These are phyloP conservation scores for Rhabdomys pumilio DNA, from an alignment of 2,797 vertebrate genomes.

Conservation along the genomic window DNA sequence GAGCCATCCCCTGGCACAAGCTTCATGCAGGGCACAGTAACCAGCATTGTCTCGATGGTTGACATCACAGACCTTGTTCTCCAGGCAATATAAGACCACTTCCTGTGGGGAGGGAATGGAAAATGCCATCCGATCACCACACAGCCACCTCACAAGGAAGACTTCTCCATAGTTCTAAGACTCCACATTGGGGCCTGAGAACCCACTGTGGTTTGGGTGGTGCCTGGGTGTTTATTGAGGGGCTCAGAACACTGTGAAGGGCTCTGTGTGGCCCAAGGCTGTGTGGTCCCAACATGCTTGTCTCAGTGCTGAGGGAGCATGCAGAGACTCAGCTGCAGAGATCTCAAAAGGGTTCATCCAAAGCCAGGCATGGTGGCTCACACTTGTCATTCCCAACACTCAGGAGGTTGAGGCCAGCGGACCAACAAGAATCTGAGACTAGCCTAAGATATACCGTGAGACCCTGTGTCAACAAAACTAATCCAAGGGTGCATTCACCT, in stretches of 20 bases:
- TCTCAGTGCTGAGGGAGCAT: background rate
- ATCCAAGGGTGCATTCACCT: background rate
- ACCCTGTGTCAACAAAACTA: background rate
- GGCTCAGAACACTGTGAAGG: background rate
- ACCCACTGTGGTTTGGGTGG: background rate
- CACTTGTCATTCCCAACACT: background rate
- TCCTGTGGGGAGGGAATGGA: constrained; percentile 87
- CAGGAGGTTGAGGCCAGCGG: background rate
- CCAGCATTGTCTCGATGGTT: constrained; percentile 99
- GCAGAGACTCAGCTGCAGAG: background rate
- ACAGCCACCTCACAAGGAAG: background rate
- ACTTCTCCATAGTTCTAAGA: constrained; percentile 20
- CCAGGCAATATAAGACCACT: constrained; percentile 97
- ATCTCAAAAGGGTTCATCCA: background rate
- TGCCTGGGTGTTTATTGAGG: background rate
- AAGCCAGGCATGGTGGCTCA: background rate
- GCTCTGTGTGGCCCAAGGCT: background rate
- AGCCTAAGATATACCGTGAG: background rate
- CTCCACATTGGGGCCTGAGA: background rate
- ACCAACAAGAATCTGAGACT: background rate
- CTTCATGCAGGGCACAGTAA: constrained; percentile 98
- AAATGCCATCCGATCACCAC: constrained; percentile 6
- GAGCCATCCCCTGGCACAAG: constrained; percentile 98
- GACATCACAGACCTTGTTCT: constrained; percentile 98
- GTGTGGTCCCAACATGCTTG: background rate